Evolutionary conservation across 2,888 invertebrate species (phyloP), one percentile per base, ranked within the genome.

Genomic region (Lathronympha strigana): DNA sequence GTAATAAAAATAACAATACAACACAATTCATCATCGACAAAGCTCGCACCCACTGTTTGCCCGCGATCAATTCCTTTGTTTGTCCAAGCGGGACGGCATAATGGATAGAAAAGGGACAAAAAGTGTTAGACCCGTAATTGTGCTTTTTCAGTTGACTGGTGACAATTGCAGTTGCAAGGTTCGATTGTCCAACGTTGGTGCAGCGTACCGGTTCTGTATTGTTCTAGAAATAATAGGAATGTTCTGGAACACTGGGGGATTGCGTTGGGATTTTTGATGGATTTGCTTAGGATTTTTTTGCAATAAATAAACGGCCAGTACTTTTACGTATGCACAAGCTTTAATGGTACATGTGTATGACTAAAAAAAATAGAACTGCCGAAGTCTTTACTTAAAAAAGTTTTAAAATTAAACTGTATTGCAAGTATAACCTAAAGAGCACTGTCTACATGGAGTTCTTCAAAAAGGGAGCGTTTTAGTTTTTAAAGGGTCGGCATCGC

Each of bases 111-210:
- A 50, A 40, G 40, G 49, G 49, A 49, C 40, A 43, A 49, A 55
- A 51, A 51, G 49, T 57, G 57, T 63, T 63, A 55, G 47, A 31
- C 11, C 8, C 49, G 55, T 40, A 63, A 63, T 63, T 57, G 63
- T 50, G 50, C 63, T 50, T 63, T 63, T 63, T 50, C 57, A 63
- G 63, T 50, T 50, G 49, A 63, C 63, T 63, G 63, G 63, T 63
- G 63, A 63, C 63, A 57, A 57, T 63, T 49, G 63, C 19, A 28
- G 19, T 19, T 1, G 13, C 40, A 33, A 55, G 21, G 17, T 43
- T 9, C 15, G n/a, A 55, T 31, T 38, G 62, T 63, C 28, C 0
- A 40, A 47, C 21, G 28, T 61, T 61, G 23, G 23, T 19, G 25
- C 28, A 9, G 28, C 55, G 25, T 17, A 55, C 23, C 15, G 25